Conservation (phyloP, 2,797 vertebrate species). For the Premnoplex brunnescens region DNA sequence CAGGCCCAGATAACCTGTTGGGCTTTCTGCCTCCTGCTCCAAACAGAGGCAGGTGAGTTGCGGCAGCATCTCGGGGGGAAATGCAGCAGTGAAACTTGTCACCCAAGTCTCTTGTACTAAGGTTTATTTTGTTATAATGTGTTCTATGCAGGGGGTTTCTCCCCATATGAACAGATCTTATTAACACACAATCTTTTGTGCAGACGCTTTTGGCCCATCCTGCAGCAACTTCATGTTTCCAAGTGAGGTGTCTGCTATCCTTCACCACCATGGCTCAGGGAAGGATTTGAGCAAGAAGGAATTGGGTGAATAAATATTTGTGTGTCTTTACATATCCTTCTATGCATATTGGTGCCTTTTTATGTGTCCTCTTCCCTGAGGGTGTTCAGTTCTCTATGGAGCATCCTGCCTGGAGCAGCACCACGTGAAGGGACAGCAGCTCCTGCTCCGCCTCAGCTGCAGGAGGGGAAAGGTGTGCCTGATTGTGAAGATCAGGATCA, state of each 20-base stretch:
- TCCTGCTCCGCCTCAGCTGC: neutral
- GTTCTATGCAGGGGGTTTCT: neutral
- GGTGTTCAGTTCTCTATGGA: accelerated
- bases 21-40: neutral
- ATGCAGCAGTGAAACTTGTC: neutral
- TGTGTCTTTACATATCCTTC: neutral
- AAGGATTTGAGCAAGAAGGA: accelerated
- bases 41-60: neutral
- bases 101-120: neutral
- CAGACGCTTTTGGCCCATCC: neutral
- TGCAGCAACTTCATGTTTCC: neutral
- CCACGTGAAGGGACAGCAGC: neutral
- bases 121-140: neutral
- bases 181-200: neutral
- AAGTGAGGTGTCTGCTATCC: accelerated
- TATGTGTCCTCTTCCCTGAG: neutral
- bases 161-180: neutral
- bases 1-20: neutral
- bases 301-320: neutral
- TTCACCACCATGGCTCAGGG: neutral
- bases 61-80: neutral
- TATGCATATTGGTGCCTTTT: accelerated
- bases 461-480: neutral
- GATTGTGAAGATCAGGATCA: neutral
- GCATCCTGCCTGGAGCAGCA: neutral